Conservation (phyloP, 2,888 invertebrate genomes). For the Idaea straminata region DNA sequence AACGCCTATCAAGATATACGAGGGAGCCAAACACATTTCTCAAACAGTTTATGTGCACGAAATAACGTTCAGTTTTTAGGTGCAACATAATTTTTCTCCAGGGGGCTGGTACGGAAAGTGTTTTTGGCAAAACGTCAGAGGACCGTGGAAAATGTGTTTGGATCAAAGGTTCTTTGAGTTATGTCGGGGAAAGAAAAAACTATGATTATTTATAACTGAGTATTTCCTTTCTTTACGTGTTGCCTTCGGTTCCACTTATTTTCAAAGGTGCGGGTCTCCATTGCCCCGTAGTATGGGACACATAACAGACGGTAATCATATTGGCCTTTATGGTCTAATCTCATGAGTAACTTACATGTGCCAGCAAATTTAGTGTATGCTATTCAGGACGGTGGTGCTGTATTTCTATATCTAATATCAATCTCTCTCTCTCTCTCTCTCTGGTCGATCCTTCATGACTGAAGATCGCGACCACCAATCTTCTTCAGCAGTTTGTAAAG, state of each 20-base stretch:
- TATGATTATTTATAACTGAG: neutral
- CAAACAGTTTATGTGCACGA: neutral
- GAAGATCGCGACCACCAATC: too few relatives aligned
- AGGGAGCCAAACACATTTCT: neutral
- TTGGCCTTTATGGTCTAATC: too few relatives aligned
- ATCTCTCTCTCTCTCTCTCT: too few relatives aligned
- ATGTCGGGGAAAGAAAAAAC: neutral
- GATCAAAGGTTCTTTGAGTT: neutral
- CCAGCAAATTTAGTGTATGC: too few relatives aligned
- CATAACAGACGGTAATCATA: too few relatives aligned
- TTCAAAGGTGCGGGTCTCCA: neutral
- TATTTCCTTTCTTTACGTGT: neutral
- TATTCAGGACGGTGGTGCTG: too few relatives aligned
- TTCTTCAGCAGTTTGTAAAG: too few relatives aligned
- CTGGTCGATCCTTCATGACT: too few relatives aligned
- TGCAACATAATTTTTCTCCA: neutral
- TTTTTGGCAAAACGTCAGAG: neutral
- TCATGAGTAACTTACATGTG: too few relatives aligned
- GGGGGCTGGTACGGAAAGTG: neutral
- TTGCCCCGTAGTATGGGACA: too few relatives aligned
- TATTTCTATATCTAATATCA: too few relatives aligned
- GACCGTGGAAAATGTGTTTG: neutral
- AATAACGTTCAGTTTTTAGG: neutral
- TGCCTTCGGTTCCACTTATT: neutral
- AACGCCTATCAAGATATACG: neutral